Evolutionary conservation across 92 coral and sea anemone genomes (phyloP).

Genomic region (Scolanthus callimorphus): DNA sequence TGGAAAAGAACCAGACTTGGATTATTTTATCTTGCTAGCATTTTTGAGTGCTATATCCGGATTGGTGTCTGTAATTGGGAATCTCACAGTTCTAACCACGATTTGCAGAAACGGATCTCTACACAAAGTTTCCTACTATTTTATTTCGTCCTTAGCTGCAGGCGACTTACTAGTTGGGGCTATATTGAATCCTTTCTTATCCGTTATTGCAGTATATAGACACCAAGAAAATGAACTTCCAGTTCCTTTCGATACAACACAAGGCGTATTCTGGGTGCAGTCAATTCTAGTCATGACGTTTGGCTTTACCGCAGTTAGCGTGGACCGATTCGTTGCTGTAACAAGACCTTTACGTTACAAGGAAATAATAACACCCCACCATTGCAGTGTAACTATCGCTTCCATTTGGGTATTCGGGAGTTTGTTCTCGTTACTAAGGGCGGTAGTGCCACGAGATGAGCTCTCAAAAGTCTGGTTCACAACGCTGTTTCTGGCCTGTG

Average conservation of each 20-base stretch:
- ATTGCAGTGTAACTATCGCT: slow-evolving; percentile 25
- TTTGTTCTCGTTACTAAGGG: slow-evolving; percentile 22
- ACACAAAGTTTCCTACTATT: slow-evolving; percentile 55
- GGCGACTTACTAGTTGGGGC: slow-evolving; percentile 64
- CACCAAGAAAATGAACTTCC: slow-evolving; percentile 33
- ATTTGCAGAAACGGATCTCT: slow-evolving; percentile 39
- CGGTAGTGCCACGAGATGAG: slow-evolving; percentile 16
- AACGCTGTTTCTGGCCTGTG: slow-evolving; percentile 19
- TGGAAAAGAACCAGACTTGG: too few species aligned
- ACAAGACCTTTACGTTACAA: slow-evolving; percentile 36
- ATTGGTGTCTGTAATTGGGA: slow-evolving; percentile 50
- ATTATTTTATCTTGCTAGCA: slow-evolving; percentile 32
- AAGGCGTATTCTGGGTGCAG: slow-evolving; percentile 48
- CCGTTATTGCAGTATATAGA: slow-evolving; percentile 25
- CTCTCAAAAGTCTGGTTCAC: slow-evolving; percentile 51
- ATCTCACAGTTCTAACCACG: slow-evolving; percentile 37
- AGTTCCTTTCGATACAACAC: slow-evolving; percentile 14
- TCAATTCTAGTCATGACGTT: slow-evolving; percentile 41
- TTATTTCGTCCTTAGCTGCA: slow-evolving; percentile 53
- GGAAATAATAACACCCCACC: slow-evolving; percentile 27
- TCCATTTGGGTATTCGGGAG: slow-evolving; percentile 47
- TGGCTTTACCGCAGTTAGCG: slow-evolving; percentile 41
- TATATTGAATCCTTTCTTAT: slow-evolving; percentile 49
- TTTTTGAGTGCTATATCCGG: slow-evolving; percentile 41
- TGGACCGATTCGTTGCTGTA: slow-evolving; percentile 62